phyloP scores from a whole-genome alignment of 1,140 invertebrate species.

The Saccostrea glomerata region DNA sequence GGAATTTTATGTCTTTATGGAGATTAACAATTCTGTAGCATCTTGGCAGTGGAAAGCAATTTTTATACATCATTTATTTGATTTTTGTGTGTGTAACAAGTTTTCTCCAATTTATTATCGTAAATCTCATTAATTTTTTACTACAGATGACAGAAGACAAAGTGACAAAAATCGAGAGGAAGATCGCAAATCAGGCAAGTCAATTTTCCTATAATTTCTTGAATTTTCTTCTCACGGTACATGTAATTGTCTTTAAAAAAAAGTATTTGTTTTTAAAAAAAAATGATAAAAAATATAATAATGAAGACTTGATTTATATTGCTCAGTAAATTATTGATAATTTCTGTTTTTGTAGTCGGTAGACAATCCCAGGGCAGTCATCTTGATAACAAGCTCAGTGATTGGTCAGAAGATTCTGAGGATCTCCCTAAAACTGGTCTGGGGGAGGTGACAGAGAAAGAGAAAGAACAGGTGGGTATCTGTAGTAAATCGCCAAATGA shows the following conservation, averaged over 20 bases:
- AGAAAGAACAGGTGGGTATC: background rate
- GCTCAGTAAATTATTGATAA: background rate
- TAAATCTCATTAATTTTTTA: background rate
- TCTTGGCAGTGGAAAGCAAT: background rate
- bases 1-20: background rate
- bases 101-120: no score
- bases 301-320: no score
- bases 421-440: slow-evolving; percentile 45
- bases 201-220: no score
- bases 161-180: background rate
- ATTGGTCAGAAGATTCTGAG: slow-evolving; percentile 61
- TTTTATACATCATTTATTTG: no score
- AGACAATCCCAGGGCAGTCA: slow-evolving; percentile 38
- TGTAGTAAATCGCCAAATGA: no score
- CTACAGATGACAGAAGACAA: background rate
- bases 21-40: background rate
- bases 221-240: no score
- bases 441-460: background rate
- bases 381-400: slow-evolving; percentile 48
- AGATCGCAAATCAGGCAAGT: background rate
- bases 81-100: no score
- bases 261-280: no score
- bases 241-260: no score
- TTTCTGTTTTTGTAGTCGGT: background rate
- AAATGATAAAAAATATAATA: no score